Percentiles rank a stretch among this genome's conserved stretches.
Evolutionary conservation across 2,888 invertebrate genomes (phyloP).

Genomic region (Sinentomon sp.): DNA sequence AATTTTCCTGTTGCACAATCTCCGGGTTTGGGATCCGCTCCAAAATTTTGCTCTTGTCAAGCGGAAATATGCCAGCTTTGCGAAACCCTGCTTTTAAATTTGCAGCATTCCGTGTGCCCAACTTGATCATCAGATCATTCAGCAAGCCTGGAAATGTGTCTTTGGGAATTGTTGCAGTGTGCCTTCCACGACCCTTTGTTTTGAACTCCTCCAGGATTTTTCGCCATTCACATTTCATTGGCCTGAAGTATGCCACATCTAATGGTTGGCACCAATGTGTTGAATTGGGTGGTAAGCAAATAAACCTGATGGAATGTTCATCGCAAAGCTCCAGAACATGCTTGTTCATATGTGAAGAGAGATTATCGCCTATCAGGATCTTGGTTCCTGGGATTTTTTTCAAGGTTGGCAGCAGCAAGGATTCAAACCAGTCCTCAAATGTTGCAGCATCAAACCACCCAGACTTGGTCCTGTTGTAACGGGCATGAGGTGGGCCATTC

Average conservation of each 20-base stretch:
- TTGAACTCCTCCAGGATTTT: constrained; percentile 14
- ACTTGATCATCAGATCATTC: constrained; percentile 1
- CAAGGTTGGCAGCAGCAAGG: constrained; percentile 16
- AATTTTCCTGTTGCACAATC: no score
- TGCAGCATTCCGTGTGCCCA: background rate
- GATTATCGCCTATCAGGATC: constrained; percentile 21
- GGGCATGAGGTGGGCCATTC: constrained; percentile 16
- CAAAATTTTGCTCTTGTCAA: constrained; percentile 1
- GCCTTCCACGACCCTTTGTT: constrained; percentile 9
- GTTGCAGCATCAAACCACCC: constrained; percentile 17
- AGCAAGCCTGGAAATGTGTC: constrained; percentile 4
- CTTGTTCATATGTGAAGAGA: constrained; percentile 18
- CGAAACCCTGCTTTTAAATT: constrained; percentile 4
- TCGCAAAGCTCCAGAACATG: constrained; percentile 18
- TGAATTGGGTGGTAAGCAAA: constrained; percentile 19
- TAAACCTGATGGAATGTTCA: constrained; percentile 19
- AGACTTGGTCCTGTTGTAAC: constrained; percentile 15
- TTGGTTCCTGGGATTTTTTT: constrained; percentile 17
- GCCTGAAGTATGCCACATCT: constrained; percentile 19
- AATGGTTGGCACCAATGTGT: constrained; percentile 20
- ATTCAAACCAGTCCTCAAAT: no score
- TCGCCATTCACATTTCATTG: constrained; percentile 17
- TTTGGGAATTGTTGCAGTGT: background rate
- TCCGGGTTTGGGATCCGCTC: constrained; percentile 3
- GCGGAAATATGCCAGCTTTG: constrained; percentile 6